Evolutionary conservation across 2,888 invertebrate species (phyloP), one percentile per base, ranked within the genome.

Genomic region (Xanthia icteritia): DNA sequence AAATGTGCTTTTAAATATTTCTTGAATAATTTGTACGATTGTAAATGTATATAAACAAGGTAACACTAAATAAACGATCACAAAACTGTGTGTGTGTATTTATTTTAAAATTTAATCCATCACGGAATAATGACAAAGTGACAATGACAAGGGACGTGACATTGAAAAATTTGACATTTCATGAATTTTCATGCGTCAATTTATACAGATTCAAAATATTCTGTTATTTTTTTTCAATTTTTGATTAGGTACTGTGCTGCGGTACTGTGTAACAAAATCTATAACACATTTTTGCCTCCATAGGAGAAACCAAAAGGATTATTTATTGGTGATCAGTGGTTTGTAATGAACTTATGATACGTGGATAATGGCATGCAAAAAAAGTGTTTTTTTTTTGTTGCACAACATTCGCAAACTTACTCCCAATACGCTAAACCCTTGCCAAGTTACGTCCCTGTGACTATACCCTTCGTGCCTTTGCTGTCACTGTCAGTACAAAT

Each of bases 51-150:
- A 84, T 81, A 87, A 87, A 86, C 89, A 89, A 84, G 39, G 70
- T 78, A 86, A 77, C 86, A 88, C 88, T 86, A 86, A 86, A 63
- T 77, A 86, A 76, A 85, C 83, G 78, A 86, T 85, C 87, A 86
- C 86, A 86, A 84, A 88, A 86, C 82, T 89, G 86, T 78, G 80
- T 45, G 80, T 42, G 45, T 77, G 74, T 85, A 83, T 84, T 84
- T 88, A 86, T 84, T 88, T 86, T 71, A 84, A 84, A 88, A 86
- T 88, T 85, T 89, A 83, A 71, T 83, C 83, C 81, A 84, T 84
- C 79, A 70, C 81, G 79, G 73, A 82, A 79, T 77, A 82, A 61
- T 75, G 77, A 64, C 77, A 48, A 66, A 71, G n/a, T 79, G 75
- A 84, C 82, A 84, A 65, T 84, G 86, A 86, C 73, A 80, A 70